These are phyloP conservation scores for Andrena bicolor DNA, from an alignment of 2,888 invertebrate genomes.

Conservation along the genomic window DNA sequence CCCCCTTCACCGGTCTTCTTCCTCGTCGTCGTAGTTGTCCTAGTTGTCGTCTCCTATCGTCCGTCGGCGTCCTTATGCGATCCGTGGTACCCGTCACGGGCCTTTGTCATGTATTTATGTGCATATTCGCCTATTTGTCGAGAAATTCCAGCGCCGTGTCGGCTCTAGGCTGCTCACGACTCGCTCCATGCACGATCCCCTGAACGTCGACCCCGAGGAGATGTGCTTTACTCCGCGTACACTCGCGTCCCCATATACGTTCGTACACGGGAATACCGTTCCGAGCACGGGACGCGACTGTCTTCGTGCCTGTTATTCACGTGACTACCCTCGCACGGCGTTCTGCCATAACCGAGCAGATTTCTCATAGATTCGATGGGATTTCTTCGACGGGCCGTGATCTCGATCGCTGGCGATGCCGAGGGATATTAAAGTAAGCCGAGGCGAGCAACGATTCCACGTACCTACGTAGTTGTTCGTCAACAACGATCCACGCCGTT, in stretches of 20 bases:
- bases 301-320: constrained; percentile 41
- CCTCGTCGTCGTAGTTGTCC: constrained; percentile 37
- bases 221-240: constrained; percentile 55
- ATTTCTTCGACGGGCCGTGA: constrained; percentile 29
- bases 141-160: constrained; percentile 79
- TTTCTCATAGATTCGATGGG: constrained; percentile 53
- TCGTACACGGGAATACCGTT: constrained; percentile 34
- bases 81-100: constrained; percentile 67
- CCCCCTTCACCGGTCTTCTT: constrained; percentile 4
- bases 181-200: constrained; percentile 74
- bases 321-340: constrained; percentile 28
- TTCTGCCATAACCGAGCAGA: constrained; percentile 29
- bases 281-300: constrained; percentile 20
- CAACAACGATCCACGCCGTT: background rate
- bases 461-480: background rate
- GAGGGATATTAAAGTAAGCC: constrained; percentile 7
- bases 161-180: constrained; percentile 78
- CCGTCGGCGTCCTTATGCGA: constrained; percentile 63
- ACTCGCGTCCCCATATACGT: constrained; percentile 51
- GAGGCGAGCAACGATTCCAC: background rate
- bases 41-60: constrained; percentile 55
- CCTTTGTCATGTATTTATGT: constrained; percentile 80
- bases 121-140: constrained; percentile 81
- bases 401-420: constrained; percentile 29
- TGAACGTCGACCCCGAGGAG: constrained; percentile 72